Conservation (phyloP, 2,797 vertebrate species). For the Microtus californicus region DNA sequence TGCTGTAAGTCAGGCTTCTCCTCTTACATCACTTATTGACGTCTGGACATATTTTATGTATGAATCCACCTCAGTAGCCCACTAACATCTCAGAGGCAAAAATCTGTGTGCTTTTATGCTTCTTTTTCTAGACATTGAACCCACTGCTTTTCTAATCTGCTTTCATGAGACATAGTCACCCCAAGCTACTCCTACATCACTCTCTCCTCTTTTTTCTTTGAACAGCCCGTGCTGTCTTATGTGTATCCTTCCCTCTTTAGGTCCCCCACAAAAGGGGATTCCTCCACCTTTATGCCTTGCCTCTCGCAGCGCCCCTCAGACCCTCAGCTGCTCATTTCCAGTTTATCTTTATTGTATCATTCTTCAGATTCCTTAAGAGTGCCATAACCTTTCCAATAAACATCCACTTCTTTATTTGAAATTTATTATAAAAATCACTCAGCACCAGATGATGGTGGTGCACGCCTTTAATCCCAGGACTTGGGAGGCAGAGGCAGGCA, state of each 20-base stretch:
- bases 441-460: no score
- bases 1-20: not conserved
- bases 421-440: not conserved
- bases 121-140: not conserved
- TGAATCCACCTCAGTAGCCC: not conserved
- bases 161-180: not conserved
- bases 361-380: not conserved
- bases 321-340: not conserved
- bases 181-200: not conserved
- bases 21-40: not conserved
- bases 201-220: not conserved
- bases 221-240: not conserved
- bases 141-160: not conserved
- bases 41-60: not conserved
- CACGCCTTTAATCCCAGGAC: no score
- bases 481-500: no score
- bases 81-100: constrained; percentile 32
- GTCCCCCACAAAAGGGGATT: not conserved
- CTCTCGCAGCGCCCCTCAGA: not conserved
- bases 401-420: not conserved
- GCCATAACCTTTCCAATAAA: constrained; percentile 16
- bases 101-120: not conserved
- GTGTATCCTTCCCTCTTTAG: not conserved
- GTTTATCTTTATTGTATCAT: not conserved
- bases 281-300: not conserved